phyloP scores from a whole-genome alignment of 2,113 vertebrate genomes.

The Poeciliopsis occidentalis region DNA sequence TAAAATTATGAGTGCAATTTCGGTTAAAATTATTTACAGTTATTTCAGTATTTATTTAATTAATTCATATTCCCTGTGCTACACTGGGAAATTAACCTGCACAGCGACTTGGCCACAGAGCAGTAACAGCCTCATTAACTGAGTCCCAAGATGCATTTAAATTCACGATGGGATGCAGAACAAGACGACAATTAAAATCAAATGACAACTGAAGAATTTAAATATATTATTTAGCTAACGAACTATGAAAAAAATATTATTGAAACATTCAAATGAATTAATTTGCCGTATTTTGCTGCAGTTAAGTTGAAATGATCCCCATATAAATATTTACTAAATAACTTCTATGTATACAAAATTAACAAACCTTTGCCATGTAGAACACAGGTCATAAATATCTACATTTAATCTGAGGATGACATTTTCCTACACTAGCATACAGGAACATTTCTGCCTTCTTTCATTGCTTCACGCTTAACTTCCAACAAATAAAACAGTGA shows the following conservation, averaged over 20 bases:
- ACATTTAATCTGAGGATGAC: neutral
- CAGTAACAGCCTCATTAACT: neutral
- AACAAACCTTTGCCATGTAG: neutral
- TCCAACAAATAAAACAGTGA: slow-evolving; percentile 11
- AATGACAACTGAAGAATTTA: no score
- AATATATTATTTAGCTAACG: no score
- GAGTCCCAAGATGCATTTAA: neutral
- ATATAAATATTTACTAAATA: neutral
- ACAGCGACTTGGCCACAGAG: neutral
- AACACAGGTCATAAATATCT: neutral
- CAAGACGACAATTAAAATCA: no score
- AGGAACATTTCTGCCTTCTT: neutral
- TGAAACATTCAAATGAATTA: neutral
- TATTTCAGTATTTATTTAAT: neutral
- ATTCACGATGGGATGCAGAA: neutral
- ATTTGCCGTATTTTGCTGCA: neutral
- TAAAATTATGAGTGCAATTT: neutral
- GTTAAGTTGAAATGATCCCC: neutral
- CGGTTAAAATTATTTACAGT: neutral
- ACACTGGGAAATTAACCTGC: neutral
- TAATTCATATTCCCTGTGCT: neutral
- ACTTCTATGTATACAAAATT: neutral
- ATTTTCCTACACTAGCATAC: neutral
- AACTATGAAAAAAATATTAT: no score
- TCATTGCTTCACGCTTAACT: neutral